Percentiles rank a stretch among this genome's conserved stretches.
Conservation (phyloP, 1,140 invertebrate species). For the Drosophila micromelanica region DNA sequence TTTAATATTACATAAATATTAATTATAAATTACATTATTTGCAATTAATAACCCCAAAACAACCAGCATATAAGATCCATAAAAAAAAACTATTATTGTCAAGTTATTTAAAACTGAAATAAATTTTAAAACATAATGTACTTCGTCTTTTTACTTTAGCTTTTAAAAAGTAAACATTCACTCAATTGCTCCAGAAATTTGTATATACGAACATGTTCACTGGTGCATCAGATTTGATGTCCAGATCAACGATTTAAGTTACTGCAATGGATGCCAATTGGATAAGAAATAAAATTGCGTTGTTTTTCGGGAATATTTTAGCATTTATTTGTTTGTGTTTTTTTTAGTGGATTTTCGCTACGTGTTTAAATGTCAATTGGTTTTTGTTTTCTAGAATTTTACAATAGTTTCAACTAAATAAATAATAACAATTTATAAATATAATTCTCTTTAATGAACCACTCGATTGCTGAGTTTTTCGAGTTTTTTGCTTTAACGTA, state of each 20-base stretch:
- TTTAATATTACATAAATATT: conserved; percentile 83
- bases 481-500: conserved; percentile 44
- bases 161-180: too few relatives aligned
- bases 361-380: conserved; percentile 63
- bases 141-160: neutral
- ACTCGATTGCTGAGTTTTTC: conserved; percentile 33
- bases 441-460: conserved; percentile 58
- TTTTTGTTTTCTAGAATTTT: conserved; percentile 74
- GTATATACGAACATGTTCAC: too few relatives aligned
- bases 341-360: conserved; percentile 69
- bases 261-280: too few relatives aligned
- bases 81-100: conserved; percentile 68
- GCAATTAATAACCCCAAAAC: conserved; percentile 74
- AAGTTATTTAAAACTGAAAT: conserved; percentile 79
- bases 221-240: too few relatives aligned
- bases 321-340: conserved; percentile 57
- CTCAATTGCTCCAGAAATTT: too few relatives aligned
- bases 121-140: conserved; percentile 54
- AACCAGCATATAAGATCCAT: conserved; percentile 73
- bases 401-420: conserved; percentile 82
- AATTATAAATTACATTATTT: conserved; percentile 82
- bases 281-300: too few relatives aligned
- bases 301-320: conserved; percentile 48
- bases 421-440: conserved; percentile 82
- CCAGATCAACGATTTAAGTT: too few relatives aligned